Conservation (phyloP, 2,113 vertebrate species). For the Atractosteus spatula region DNA sequence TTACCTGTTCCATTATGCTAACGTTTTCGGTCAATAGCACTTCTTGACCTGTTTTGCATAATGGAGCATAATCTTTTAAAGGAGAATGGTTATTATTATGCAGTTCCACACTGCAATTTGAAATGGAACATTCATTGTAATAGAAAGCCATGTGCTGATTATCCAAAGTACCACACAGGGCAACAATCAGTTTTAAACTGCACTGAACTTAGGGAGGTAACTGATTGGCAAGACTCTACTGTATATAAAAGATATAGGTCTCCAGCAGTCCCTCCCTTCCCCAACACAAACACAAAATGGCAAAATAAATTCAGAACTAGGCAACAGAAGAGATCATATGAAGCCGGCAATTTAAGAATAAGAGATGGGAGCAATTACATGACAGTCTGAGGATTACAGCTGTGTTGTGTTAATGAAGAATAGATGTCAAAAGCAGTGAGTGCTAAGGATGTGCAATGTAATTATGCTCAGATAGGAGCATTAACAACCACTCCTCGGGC, state of each 20-base stretch:
- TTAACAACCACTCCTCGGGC: neutral
- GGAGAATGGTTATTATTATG: constrained; percentile 25
- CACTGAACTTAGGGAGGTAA: no score
- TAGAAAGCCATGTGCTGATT: neutral
- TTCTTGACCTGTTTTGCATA: constrained; percentile 47
- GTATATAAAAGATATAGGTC: no score
- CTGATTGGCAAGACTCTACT: no score
- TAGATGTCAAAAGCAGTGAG: neutral
- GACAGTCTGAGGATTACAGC: neutral
- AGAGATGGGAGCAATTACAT: no score
- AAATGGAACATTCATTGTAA: neutral
- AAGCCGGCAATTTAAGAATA: no score
- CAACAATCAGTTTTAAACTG: no score
- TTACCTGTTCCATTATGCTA: constrained; percentile 50
- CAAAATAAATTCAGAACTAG: no score
- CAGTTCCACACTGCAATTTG: constrained; percentile 19
- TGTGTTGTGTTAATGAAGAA: neutral
- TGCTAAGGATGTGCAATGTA: neutral
- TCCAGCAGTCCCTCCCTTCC: no score
- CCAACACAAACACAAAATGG: no score
- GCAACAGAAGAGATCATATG: no score
- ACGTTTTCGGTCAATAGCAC: constrained; percentile 43
- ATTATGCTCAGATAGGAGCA: constrained; percentile 7
- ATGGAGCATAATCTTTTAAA: constrained; percentile 40
- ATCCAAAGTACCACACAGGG: no score